Evolutionary conservation across 2,113 vertebrate genomes (phyloP), one percentile per base, ranked within the genome.

Genomic region (Myrmophylax atrothorax): DNA sequence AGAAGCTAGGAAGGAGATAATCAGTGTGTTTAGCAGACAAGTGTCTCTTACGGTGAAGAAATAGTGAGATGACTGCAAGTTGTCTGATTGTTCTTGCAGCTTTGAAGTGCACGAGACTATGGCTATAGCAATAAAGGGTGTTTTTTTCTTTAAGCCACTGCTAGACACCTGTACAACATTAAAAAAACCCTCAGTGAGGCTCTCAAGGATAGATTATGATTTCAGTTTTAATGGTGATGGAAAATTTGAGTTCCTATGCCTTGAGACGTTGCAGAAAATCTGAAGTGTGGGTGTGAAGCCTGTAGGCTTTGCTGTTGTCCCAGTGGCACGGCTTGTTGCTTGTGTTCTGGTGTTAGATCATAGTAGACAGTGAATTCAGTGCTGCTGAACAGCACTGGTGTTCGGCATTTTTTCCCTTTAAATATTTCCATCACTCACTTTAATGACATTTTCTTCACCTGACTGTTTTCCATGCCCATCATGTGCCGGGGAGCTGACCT

Each of bases 401-500:
- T 74, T 87, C 14, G 67, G 14, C 29, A 29, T 35, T 81, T 86
- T 92, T 93, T 88, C 72, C 64, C 69, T 91, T 58, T 47, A 68
- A 70, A 31, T 76, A 76, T 90, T 95, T 94, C 85, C 90, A 82
- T 87, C 77, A 44, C 89, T 83, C 85, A 78, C 44, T 94, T 64
- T 16, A 87, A 73, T 88, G 91, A 91, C 93, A 53, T 37, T 73
- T 91, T 82, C 77, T 95, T 89, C 87, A 74, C 46, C 53, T 93
- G 89, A 91, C 90, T 90, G 6, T 96, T 94, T 95, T 94, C 60
- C 92, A 75, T 94, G 79, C 47, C 38, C 29, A 22, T 96, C 90
- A 95, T 72, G 88, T 90, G 88, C 47, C 62, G 80, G 46, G 12
- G 59, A 91, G 69, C 66, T 96, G 89, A 91, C 74, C 78, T 94